Evolutionary conservation across 2,797 vertebrate species (phyloP).

Genomic region (Leptatherina wallacei): DNA sequence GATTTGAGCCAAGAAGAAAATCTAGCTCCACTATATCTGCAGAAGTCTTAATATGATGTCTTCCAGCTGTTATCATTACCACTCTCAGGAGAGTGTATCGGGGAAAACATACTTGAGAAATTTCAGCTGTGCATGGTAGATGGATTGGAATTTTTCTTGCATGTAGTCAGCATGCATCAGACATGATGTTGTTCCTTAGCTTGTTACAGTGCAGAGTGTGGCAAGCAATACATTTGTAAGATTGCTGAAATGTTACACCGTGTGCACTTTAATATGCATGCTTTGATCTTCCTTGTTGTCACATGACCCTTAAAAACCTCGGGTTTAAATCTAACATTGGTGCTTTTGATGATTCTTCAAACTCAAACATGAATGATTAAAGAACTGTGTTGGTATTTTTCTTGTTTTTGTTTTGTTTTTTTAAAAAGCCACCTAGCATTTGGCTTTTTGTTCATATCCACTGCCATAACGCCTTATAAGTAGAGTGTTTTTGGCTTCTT

Average conservation of each 20-base stretch:
- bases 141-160: neutral
- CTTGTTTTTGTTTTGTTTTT: neutral
- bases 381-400: neutral
- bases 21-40: neutral
- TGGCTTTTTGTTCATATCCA: no score
- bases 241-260: neutral
- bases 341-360: neutral
- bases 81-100: neutral
- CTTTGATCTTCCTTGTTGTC: neutral
- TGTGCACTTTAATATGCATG: neutral
- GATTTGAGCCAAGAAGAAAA: neutral
- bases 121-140: neutral
- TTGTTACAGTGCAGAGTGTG: neutral
- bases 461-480: neutral
- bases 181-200: neutral
- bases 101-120: neutral
- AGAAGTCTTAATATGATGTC: neutral
- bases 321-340: neutral
- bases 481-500: neutral
- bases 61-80: neutral
- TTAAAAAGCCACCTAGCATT: neutral
- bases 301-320: neutral
- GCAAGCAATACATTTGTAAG: neutral
- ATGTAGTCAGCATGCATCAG: neutral
- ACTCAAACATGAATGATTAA: neutral